phyloP scores from a whole-genome alignment of 2,113 vertebrate genomes.

The Orycteropus afer region DNA sequence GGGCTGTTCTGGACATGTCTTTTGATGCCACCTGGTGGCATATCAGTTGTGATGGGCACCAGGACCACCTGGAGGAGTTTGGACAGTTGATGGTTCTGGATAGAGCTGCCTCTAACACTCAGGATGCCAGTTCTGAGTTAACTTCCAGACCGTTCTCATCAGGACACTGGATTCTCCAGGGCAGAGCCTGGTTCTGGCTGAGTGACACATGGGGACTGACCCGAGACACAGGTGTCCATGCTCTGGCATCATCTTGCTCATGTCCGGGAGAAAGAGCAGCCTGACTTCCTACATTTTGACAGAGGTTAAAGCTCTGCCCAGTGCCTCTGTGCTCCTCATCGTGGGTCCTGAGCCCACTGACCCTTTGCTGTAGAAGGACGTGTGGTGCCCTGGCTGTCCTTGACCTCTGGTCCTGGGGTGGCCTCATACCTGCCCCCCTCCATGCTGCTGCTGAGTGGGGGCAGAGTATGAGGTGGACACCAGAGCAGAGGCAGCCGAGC shows the following conservation, averaged over 20 bases:
- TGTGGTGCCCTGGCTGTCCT: neutral
- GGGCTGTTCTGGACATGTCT: accelerated
- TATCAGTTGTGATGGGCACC: neutral
- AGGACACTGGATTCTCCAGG: neutral
- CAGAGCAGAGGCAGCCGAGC: neutral
- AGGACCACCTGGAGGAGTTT: neutral
- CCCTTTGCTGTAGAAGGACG: neutral
- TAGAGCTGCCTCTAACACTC: accelerated
- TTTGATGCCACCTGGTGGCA: accelerated
- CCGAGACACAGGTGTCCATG: no score
- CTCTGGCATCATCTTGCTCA: neutral
- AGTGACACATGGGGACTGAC: neutral
- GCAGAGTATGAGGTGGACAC: neutral
- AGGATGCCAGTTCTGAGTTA: neutral
- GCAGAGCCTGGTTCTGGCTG: neutral
- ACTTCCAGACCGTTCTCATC: neutral
- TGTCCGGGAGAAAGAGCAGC: neutral
- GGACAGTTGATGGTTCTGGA: neutral
- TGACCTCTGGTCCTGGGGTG: neutral
- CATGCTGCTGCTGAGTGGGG: neutral
- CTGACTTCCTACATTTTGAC: no score
- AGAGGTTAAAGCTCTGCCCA: neutral
- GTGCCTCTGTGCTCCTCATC: neutral
- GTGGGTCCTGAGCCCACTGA: neutral
- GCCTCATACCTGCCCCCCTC: no score